These are phyloP conservation scores for Germaria angustata DNA, from an alignment of 2,888 invertebrate genomes.

Conservation along the genomic window DNA sequence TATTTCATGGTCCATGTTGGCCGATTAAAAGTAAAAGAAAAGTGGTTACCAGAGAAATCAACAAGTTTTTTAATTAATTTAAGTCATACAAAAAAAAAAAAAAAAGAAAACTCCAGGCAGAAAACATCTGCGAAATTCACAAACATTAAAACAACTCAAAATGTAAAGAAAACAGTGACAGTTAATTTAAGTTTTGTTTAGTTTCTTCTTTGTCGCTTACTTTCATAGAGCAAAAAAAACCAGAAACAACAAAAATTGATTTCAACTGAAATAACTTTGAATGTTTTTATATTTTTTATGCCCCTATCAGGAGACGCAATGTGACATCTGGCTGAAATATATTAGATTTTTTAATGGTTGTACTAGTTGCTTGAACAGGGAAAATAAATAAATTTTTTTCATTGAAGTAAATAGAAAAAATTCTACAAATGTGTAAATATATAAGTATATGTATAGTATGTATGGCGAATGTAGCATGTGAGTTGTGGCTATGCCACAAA, in stretches of 20 bases:
- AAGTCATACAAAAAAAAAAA: neutral
- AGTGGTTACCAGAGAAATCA: conserved; percentile 7
- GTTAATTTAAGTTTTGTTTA: conserved; percentile 12
- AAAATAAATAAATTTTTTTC: neutral
- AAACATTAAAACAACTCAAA: neutral
- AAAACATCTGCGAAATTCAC: conserved; percentile 8
- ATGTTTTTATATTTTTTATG: neutral
- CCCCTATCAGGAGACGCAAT: neutral
- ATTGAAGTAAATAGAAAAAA: too few species aligned
- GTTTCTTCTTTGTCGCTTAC: neutral
- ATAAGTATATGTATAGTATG: too few species aligned
- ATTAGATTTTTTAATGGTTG: neutral
- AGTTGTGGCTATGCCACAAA: too few species aligned
- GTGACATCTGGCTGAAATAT: neutral
- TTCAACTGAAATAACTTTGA: neutral
- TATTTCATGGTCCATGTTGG: conserved; percentile 8
- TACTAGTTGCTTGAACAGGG: neutral
- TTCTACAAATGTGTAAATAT: too few species aligned
- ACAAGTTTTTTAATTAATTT: conserved; percentile 57
- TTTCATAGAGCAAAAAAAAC: neutral
- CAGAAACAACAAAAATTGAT: neutral
- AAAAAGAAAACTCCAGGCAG: neutral
- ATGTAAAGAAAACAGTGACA: neutral
- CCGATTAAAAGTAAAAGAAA: conserved; percentile 2
- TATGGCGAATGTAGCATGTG: too few species aligned